phyloP scores from a whole-genome alignment of 2,888 invertebrate genomes.

The Himalopsyche anomala region DNA sequence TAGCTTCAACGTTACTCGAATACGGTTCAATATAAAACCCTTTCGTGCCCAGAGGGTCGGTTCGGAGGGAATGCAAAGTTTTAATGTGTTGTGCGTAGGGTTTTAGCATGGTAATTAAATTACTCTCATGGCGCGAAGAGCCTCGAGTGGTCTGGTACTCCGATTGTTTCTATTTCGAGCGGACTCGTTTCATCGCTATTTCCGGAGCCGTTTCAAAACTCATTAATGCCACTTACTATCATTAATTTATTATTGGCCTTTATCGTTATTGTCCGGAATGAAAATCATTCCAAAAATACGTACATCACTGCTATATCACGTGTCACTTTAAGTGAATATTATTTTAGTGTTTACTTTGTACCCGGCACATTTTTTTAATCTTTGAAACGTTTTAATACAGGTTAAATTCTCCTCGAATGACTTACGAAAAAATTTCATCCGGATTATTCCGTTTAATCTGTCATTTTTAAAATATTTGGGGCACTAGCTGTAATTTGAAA shows the following conservation, averaged over 20 bases:
- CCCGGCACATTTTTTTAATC: no score
- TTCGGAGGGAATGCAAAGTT: background rate
- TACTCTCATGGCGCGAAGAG: slow-evolving; percentile 20
- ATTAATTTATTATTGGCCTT: background rate
- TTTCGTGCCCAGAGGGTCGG: background rate
- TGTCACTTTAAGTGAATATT: no score
- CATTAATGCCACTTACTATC: slow-evolving; percentile 18
- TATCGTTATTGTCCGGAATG: background rate
- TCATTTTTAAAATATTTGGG: no score
- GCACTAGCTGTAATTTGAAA: no score
- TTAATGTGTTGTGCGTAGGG: background rate
- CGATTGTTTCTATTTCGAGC: slow-evolving; percentile 2
- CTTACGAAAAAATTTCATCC: no score
- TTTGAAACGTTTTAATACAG: no score
- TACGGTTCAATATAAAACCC: slow-evolving; percentile 21
- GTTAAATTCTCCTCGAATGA: no score
- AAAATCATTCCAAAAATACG: background rate
- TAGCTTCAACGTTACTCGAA: background rate
- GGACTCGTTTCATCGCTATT: background rate
- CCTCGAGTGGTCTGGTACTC: slow-evolving; percentile 12
- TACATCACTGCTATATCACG: no score
- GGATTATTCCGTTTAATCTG: no score
- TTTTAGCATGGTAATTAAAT: slow-evolving; percentile 15
- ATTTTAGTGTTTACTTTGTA: no score
- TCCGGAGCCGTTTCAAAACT: background rate